Conservation (phyloP, 2,888 invertebrate species). For the Standfussiana lucernea region DNA sequence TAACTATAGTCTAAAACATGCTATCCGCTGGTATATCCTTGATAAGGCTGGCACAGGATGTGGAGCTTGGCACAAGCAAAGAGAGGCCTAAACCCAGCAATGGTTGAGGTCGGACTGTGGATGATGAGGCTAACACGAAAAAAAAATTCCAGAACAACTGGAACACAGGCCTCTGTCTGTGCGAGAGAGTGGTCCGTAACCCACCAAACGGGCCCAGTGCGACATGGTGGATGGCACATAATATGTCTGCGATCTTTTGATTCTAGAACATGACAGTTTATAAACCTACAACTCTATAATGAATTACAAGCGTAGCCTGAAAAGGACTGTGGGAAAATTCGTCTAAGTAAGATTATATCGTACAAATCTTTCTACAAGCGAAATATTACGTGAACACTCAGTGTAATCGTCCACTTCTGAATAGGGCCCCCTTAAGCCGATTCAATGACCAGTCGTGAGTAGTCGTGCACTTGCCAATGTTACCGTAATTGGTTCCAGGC, state of each 20-base stretch:
- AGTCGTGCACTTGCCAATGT: slow-evolving; percentile 32
- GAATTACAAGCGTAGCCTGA: not conserved
- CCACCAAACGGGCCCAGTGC: too few relatives aligned
- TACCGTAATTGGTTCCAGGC: slow-evolving; percentile 32
- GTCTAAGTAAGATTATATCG: not conserved
- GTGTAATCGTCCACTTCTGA: slow-evolving; percentile 19
- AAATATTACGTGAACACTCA: slow-evolving; percentile 28
- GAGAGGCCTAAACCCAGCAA: not conserved
- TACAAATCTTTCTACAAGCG: slow-evolving; percentile 11
- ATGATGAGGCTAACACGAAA: not conserved
- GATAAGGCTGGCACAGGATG: not conserved
- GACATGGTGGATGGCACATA: not conserved
- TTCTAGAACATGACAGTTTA: not conserved
- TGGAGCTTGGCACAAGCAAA: not conserved
- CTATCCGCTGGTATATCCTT: not conserved
- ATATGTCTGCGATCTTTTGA: not conserved
- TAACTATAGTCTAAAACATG: too few relatives aligned
- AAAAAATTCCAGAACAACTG: not conserved
- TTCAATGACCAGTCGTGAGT: slow-evolving; percentile 3
- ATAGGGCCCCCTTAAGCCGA: not conserved
- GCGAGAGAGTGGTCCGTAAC: too few relatives aligned
- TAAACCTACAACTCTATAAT: not conserved
- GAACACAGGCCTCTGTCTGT: not conserved
- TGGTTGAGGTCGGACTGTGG: not conserved
- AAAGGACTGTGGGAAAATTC: not conserved